Evolutionary conservation across 2,888 invertebrate species (phyloP).

Genomic region (Dimorphilus gyrociliatus): DNA sequence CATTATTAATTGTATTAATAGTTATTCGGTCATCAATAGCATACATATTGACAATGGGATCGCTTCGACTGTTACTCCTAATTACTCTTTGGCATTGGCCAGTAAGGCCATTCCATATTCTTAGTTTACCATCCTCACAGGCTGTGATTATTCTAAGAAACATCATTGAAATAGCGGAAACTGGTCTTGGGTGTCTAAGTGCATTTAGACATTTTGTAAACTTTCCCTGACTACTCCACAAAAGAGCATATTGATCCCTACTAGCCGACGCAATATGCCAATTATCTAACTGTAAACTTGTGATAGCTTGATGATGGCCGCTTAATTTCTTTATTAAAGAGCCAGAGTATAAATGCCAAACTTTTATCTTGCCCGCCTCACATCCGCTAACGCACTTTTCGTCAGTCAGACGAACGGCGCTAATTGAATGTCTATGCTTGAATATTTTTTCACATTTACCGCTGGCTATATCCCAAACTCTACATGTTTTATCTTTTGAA

Average conservation of each 20-base stretch:
- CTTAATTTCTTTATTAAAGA: slow-evolving; percentile 27
- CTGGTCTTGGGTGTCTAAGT: slow-evolving; percentile 35
- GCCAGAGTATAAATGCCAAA: slow-evolving; percentile 30
- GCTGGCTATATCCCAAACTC: slow-evolving; percentile 34
- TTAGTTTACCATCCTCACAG: slow-evolving; percentile 31
- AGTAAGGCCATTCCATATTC: slow-evolving; percentile 36
- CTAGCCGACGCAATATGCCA: slow-evolving; percentile 36
- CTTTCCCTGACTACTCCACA: slow-evolving; percentile 32
- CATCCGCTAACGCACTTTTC: slow-evolving; percentile 30
- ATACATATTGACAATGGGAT: slow-evolving; percentile 29
- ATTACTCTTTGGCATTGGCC: slow-evolving; percentile 36
- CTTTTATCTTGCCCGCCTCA: slow-evolving; percentile 32
- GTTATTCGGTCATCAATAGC: slow-evolving; percentile 32
- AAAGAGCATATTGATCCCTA: slow-evolving; percentile 32
- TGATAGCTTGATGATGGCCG: slow-evolving; percentile 29
- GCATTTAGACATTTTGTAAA: slow-evolving; percentile 29
- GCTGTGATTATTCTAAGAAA: slow-evolving; percentile 35
- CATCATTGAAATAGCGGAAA: slow-evolving; percentile 8
- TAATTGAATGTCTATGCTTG: slow-evolving; percentile 26
- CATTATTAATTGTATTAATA: slow-evolving; percentile 26
- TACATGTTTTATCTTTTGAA: slow-evolving; percentile 30
- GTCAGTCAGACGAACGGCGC: slow-evolving; percentile 24
- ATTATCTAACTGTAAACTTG: slow-evolving; percentile 30
- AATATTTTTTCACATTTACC: slow-evolving; percentile 31
- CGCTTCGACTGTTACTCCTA: slow-evolving; percentile 36